Base-by-base conservation (phyloP, 2,888 invertebrate genomes). In the Microctonus brassicae region DNA sequence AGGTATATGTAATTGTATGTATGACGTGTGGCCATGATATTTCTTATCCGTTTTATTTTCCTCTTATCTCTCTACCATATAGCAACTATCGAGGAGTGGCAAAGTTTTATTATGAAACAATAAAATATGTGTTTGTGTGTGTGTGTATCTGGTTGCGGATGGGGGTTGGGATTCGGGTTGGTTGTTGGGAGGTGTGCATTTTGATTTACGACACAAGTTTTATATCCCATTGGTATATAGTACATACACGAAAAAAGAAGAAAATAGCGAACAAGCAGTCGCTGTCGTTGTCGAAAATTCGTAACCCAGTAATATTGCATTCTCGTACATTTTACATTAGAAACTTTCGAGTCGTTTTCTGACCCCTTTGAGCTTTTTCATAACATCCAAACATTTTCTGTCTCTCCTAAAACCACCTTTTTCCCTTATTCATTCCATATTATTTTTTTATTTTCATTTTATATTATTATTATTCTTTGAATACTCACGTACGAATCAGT, bases 41-140 rank as follows among this genome's bases (percentile, higher is more conserved):
- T 20, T 17, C 17, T 17, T 47, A 17, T 55, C n/a, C 13, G 17
- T 47, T 47, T 7, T 6, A 17, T 47, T 47, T 47, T 33, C 34
- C 17, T 52, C 20, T 52, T 13, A 53, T 1, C 13, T 22, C 20
- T n/a, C 62, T 11, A 26, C 47, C 69, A 42, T 57, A 63, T 73
- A 69, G 62, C 72, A 67, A 74, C 73, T 80, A 80, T 80, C 79
- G 80, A 75, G 76, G 79, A 71, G 66, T 73, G 75, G 73, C 70
- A 78, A 85, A 86, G 80, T 86, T 86, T 85, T 86, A 86, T 85
- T 86, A 84, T 82, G 82, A 84, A 84, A 85, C 83, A 85, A 85
- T 85, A 84, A 84, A 86, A 86, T 83, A 85, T 82, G 82, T 81
- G 80, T 79, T n/a, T n/a, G n/a, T n/a, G n/a, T n/a, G 82, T 81